Evolutionary conservation across 92 coral and sea anemone genomes (phyloP).

Genomic region (Porites divaricata): DNA sequence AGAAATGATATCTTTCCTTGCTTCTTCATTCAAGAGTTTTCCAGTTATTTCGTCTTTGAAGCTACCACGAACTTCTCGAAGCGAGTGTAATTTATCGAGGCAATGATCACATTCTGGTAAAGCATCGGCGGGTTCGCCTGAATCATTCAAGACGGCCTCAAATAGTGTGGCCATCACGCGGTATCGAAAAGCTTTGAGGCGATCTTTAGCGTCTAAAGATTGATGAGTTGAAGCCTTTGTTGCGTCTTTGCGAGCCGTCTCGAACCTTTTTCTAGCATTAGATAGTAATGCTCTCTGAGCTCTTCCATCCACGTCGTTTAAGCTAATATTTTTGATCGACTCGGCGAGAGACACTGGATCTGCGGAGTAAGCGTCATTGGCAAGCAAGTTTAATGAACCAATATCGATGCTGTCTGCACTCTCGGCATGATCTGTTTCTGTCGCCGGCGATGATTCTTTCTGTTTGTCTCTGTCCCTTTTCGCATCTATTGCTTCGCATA

Average conservation of each 20-base stretch:
- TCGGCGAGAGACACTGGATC: neutral
- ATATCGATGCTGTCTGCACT: no score
- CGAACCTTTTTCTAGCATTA: slow-evolving; percentile 34
- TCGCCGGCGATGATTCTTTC: neutral
- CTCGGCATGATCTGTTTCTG: neutral
- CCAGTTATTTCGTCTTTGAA: slow-evolving; percentile 2
- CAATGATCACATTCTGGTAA: slow-evolving; percentile 35
- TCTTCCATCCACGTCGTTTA: slow-evolving; percentile 2
- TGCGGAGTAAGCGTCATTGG: neutral
- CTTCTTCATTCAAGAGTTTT: neutral
- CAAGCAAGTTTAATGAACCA: no score
- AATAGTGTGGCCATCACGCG: slow-evolving; percentile 46
- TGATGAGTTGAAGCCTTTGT: slow-evolving; percentile 48
- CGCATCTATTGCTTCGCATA: neutral
- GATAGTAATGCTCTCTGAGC: neutral
- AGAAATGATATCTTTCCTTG: slow-evolving; percentile 23
- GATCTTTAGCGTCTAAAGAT: slow-evolving; percentile 25
- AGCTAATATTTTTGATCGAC: neutral
- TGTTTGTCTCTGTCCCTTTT: neutral
- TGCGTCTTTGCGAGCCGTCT: slow-evolving; percentile 41
- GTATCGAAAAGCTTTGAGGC: slow-evolving; percentile 42
- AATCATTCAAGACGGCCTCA: slow-evolving; percentile 14
- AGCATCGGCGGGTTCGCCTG: slow-evolving; percentile 7
- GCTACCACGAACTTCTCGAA: slow-evolving; percentile 29
- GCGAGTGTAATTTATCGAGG: slow-evolving; percentile 38